phyloP scores from a whole-genome alignment of 2,797 vertebrate genomes.

The Epinephelus coioides region DNA sequence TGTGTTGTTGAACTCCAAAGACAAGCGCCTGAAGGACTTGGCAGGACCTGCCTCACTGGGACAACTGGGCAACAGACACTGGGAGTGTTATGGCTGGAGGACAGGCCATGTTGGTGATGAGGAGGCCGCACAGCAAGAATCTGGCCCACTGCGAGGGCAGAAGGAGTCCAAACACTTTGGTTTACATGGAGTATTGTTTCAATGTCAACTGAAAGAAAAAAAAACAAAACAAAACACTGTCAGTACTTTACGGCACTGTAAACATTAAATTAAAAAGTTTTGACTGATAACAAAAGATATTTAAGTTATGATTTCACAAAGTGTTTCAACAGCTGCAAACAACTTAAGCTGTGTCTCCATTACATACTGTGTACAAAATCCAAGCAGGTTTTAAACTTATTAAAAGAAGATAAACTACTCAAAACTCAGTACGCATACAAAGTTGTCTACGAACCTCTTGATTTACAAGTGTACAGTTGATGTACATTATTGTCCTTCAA shows the following conservation, averaged over 20 bases:
- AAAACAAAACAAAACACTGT: constrained; percentile 14
- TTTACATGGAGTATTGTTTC: constrained; percentile 50
- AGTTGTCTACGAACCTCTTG: not conserved
- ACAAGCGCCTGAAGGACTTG: constrained; percentile 67
- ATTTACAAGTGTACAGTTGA: constrained; percentile 8
- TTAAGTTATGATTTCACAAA: constrained; percentile 11
- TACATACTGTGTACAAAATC: not conserved
- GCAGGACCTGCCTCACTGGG: constrained; percentile 65
- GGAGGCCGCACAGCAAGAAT: constrained; percentile 44
- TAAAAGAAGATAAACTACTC: not conserved
- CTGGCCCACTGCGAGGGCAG: constrained; percentile 33
- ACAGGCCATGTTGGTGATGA: constrained; percentile 30
- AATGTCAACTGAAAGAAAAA: constrained; percentile 17
- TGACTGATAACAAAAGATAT: constrained; percentile 6
- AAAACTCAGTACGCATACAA: not conserved
- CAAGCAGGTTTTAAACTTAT: not conserved
- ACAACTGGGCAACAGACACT: constrained; percentile 72
- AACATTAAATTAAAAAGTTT: constrained; percentile 43
- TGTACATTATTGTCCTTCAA: not conserved
- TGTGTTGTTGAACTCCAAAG: constrained; percentile 66
- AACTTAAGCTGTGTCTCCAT: not conserved
- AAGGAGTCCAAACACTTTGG: constrained; percentile 37
- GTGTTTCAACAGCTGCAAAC: constrained; percentile 8
- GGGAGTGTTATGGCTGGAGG: constrained; percentile 72
- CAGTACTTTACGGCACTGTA: constrained; percentile 22